Conservation (phyloP, 2,113 vertebrate species). For the Thalassoma bifasciatum region DNA sequence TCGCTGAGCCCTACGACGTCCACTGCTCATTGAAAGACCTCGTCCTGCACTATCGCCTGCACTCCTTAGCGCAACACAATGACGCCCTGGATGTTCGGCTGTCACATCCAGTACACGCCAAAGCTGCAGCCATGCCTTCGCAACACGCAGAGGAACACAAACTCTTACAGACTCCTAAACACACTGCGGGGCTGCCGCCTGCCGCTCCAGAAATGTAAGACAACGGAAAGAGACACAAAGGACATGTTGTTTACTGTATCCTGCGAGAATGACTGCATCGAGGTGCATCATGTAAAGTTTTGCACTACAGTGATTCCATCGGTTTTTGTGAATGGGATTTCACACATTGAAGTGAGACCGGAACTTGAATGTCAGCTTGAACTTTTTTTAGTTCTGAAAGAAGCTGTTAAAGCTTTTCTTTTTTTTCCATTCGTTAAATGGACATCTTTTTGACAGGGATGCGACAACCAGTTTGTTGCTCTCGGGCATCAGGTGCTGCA, state of each 20-base stretch:
- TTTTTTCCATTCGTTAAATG: slow-evolving; percentile 58
- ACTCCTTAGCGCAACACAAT: slow-evolving; percentile 95
- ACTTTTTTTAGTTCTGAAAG: slow-evolving; percentile 43
- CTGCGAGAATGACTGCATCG: slow-evolving; percentile 72
- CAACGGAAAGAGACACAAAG: slow-evolving; percentile 31
- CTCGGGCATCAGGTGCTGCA: slow-evolving; percentile 67
- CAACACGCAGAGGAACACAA: slow-evolving; percentile 87
- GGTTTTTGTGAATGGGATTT: slow-evolving; percentile 75
- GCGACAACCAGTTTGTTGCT: slow-evolving; percentile 53
- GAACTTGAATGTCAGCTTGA: slow-evolving; percentile 82
- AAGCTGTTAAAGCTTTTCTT: slow-evolving; percentile 67
- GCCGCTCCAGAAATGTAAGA: slow-evolving; percentile 79
- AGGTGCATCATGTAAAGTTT: slow-evolving; percentile 73
- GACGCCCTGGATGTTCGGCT: slow-evolving; percentile 96
- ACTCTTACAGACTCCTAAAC: slow-evolving; percentile 81
- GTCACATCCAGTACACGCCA: slow-evolving; percentile 92
- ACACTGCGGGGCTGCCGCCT: slow-evolving; percentile 68
- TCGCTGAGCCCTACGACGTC: slow-evolving; percentile 94
- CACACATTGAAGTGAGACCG: slow-evolving; percentile 77
- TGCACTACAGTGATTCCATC: slow-evolving; percentile 81
- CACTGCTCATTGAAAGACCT: slow-evolving; percentile 95
- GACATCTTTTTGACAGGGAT: slow-evolving; percentile 49
- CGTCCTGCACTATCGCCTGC: slow-evolving; percentile 96
- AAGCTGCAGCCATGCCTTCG: slow-evolving; percentile 80
- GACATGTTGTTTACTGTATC: slow-evolving; percentile 72